Evolutionary conservation across 1,140 invertebrate species (phyloP), one percentile per base, ranked within the genome.

Genomic region (Periplaneta americana): DNA sequence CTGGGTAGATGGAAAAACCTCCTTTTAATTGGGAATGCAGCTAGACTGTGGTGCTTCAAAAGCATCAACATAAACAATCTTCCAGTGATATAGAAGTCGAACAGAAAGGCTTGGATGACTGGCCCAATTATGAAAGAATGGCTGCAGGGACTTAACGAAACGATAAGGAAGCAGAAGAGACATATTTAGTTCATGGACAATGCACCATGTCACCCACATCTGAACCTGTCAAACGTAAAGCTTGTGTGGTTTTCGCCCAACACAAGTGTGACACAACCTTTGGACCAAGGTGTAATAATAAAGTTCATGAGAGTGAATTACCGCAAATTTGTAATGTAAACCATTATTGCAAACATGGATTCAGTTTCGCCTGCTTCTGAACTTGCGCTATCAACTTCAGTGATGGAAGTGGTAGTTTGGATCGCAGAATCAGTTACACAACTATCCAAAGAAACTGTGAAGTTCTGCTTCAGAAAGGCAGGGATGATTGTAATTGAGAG

Each of bases 21-120:
- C n/a, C n/a, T 83, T 34, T 34, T 84, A 2, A 82, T 82, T 35
- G 83, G 78, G 75, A 84, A 84, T 79, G 76, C 84, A 33, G 37
- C 34, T 22, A 36, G 34, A 75, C 80, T 80, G 36, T 74, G 81
- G 32, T 34, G n/a, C 48, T 83, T 85, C 32, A 83, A 85, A 75
- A 81, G 74, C 78, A 17, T 84, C 33, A 18, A 77, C 37, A 76
- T 83, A 18, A 35, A 80, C 78, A 37, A 79, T 37, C 82, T 85
- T 81, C 83, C 82, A 33, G 81, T 36, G n/a, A 79, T 34, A 32
- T 84, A 81, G 80, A 82, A 82, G 74, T 83, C 79, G 22, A 83
- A 85, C 37, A 80, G 78, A 37, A 84, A 84, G 57, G 82, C 82
- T 66, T 85, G 82, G 84, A 85, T 84, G 82, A 83, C 84, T 13